These are phyloP conservation scores for Argyrosomus japonicus DNA, from an alignment of 2,113 vertebrate genomes.

Conservation along the genomic window DNA sequence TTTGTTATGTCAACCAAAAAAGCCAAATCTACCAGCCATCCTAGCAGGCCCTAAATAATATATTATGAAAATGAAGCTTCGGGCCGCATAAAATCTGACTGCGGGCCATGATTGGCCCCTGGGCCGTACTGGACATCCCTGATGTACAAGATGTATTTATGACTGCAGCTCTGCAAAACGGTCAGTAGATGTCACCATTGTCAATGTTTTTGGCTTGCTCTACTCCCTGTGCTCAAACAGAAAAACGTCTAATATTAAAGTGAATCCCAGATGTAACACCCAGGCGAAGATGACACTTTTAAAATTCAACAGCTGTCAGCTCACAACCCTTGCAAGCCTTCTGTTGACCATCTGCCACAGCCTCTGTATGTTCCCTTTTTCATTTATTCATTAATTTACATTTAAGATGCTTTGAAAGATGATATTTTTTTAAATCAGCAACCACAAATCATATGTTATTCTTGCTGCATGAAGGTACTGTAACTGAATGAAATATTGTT, in stretches of 20 bases:
- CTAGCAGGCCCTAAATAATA: too few relatives aligned
- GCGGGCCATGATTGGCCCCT: too few relatives aligned
- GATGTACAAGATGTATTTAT: neutral
- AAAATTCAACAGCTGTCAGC: constrained; percentile 25
- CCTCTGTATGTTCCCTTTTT: constrained; percentile 6
- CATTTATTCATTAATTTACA: neutral
- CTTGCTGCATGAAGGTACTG: constrained; percentile 13
- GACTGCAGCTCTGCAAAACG: neutral
- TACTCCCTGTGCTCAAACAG: neutral
- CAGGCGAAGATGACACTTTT: constrained; percentile 8
- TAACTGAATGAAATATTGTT: neutral
- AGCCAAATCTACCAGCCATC: too few relatives aligned
- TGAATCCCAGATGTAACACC: neutral
- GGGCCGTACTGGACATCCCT: too few relatives aligned
- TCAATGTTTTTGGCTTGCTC: neutral
- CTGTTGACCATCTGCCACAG: constrained; percentile 40
- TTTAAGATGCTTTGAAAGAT: neutral
- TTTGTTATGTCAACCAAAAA: too few relatives aligned
- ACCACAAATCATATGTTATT: neutral
- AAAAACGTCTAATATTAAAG: neutral
- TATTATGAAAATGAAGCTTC: too few relatives aligned
- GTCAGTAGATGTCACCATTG: constrained; percentile 52
- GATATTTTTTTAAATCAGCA: neutral
- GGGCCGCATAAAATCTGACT: too few relatives aligned
- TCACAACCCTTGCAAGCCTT: neutral